These are phyloP conservation scores for Cinara cedri DNA, from an alignment of 2,888 invertebrate species.

Conservation along the genomic window DNA sequence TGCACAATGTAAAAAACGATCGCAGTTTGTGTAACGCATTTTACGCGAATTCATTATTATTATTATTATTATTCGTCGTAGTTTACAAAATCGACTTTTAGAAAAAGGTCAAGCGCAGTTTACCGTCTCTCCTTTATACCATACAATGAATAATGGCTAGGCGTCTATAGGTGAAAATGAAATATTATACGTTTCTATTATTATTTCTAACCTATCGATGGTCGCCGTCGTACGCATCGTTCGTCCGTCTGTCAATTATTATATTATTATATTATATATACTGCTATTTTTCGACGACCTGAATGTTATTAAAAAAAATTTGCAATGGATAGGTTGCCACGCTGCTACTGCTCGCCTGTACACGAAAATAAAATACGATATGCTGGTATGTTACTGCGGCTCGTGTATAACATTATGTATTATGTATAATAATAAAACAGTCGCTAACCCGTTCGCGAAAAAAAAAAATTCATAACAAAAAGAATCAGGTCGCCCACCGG, in stretches of 20 bases:
- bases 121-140: too few species aligned
- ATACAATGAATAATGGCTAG: too few species aligned
- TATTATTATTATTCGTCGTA: too few species aligned
- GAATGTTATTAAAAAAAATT: slow-evolving; percentile 28
- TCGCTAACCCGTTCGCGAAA: slow-evolving; percentile 27
- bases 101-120: too few species aligned
- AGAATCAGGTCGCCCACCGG: slow-evolving; percentile 44
- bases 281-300: slow-evolving; percentile 17
- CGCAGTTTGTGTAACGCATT: too few species aligned
- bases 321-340: not conserved
- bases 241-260: slow-evolving; percentile 35
- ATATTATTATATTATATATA: not conserved
- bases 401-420: not conserved
- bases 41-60: too few species aligned
- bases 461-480: slow-evolving; percentile 8
- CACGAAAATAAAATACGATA: not conserved
- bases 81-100: too few species aligned
- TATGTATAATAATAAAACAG: slow-evolving; percentile 2
- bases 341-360: too few species aligned
- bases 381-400: not conserved
- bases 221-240: not conserved
- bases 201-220: not conserved
- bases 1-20: too few species aligned
- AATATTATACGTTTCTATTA: too few species aligned
- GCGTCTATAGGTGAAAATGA: too few species aligned